Base-by-base conservation (phyloP, 2,113 vertebrate genomes). In the Eubucco bourcierii region DNA sequence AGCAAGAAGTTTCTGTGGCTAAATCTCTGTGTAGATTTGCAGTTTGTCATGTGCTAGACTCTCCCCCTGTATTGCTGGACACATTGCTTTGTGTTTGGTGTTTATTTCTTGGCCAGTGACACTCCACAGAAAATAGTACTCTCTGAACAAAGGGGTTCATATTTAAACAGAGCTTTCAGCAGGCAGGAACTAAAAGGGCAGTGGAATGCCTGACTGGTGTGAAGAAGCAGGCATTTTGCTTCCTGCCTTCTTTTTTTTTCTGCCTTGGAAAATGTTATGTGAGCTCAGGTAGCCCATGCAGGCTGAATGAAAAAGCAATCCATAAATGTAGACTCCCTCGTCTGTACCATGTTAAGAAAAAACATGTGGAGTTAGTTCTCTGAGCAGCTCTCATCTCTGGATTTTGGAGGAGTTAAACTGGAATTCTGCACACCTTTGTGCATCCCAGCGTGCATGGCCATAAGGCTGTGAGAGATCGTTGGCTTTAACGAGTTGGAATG, bases 61-160 rank as follows among this genome's bases (percentile, higher is more conserved):
- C 29, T 13, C 1, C 12, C n/a, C 17, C 4, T 73, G 15, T 88
- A 31, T 46, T 73, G 67, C 60, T 87, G 66, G 93, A 82, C 87
- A 88, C 82, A 88, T 75, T 92, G 41, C 75, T 89, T 93, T 95
- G 55, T 81, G 20, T 90, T 75, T 82, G 60, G 44, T 75, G 53
- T 87, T 94, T 83, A 68, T 81, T 92, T 91, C 60, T 78, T 63
- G 88, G 55, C 24, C 64, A 67, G 31, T 7, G 21, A 65, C 87
- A 60, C 39, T 67, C n/a, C 37, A 25, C 76, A 61, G 15, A 80
- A 84, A 92, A 91, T 50, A 75, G 63, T 16, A 31, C 46, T 76
- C 50, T 78, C 13, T 0, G 0, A 90, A 81, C 31, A 84, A 85
- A 59, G 81, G 55, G 44, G 90, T 63, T 90, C 34, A 17, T 61